Percentiles rank a stretch among this genome's conserved stretches.
phyloP scores from a whole-genome alignment of 2,113 vertebrate genomes.

The Xenopus borealis region DNA sequence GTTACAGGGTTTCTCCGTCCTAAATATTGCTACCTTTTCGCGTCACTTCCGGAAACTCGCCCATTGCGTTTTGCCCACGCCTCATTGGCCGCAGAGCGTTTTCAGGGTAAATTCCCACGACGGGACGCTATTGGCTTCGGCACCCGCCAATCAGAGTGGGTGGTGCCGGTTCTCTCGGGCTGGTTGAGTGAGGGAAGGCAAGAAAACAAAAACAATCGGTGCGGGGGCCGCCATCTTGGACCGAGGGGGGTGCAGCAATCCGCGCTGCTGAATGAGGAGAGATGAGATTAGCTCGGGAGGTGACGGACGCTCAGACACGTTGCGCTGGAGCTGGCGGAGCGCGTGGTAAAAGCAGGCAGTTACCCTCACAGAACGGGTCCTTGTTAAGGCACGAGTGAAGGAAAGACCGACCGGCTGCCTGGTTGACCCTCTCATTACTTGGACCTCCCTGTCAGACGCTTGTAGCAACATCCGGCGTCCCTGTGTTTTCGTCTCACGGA shows the following conservation, averaged over 20 bases:
- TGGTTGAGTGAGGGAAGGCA: conserved; percentile 35
- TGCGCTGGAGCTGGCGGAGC: not conserved
- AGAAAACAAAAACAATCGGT: conserved; percentile 78
- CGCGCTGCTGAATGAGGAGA: conserved; percentile 65
- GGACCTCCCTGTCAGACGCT: too few relatives aligned
- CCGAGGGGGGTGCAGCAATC: conserved; percentile 31
- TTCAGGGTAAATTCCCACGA: not conserved
- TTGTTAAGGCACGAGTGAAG: not conserved
- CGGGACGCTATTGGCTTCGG: rapidly evolving
- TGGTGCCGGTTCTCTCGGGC: conserved; percentile 35
- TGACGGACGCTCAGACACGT: not conserved
- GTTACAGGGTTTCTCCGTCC: too few relatives aligned
- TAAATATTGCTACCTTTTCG: too few relatives aligned
- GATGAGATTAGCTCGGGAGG: conserved; percentile 58
- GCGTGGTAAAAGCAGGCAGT: not conserved
- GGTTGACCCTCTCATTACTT: too few relatives aligned
- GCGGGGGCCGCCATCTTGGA: conserved; percentile 83
- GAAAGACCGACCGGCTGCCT: too few relatives aligned
- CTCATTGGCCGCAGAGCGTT: not conserved
- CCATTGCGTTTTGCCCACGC: not conserved
- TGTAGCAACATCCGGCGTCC: too few relatives aligned
- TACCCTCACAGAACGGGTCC: not conserved
- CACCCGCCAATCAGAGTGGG: conserved; percentile 15
- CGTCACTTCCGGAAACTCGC: conserved; percentile 28
- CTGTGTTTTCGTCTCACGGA: too few relatives aligned